phyloP scores from a whole-genome alignment of 2,888 invertebrate species.

The Meiosimyza decipiens region DNA sequence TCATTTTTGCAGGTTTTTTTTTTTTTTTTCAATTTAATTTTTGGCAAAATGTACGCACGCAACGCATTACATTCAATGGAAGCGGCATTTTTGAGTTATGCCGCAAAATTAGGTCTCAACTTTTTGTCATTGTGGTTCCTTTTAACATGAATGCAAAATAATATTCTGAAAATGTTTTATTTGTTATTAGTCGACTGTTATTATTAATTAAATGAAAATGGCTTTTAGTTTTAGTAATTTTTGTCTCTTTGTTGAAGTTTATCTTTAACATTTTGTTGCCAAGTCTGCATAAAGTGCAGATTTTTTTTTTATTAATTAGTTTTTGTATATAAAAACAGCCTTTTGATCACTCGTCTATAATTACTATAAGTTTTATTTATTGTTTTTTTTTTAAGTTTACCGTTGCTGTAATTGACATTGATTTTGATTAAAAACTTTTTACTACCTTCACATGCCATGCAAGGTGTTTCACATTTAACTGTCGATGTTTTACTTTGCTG shows the following conservation, averaged over 20 bases:
- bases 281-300: no score
- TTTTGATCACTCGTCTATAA: no score
- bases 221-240: conserved; percentile 29
- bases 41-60: conserved; percentile 2
- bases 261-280: no score
- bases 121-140: no score
- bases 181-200: no score
- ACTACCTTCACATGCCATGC: background rate
- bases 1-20: background rate
- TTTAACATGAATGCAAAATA: no score
- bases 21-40: background rate
- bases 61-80: conserved; percentile 11
- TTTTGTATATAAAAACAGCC: no score
- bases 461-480: background rate
- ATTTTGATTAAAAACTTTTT: conserved; percentile 52
- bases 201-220: no score
- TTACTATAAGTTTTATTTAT: no score
- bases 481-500: background rate
- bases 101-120: background rate
- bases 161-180: background rate
- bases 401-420: conserved; percentile 53
- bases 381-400: background rate
- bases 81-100: conserved; percentile 13
- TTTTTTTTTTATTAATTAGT: no score
- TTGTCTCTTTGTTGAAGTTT: background rate